Conservation (phyloP, 92 coral and sea anemone genomes). For the Palythoa grandis region DNA sequence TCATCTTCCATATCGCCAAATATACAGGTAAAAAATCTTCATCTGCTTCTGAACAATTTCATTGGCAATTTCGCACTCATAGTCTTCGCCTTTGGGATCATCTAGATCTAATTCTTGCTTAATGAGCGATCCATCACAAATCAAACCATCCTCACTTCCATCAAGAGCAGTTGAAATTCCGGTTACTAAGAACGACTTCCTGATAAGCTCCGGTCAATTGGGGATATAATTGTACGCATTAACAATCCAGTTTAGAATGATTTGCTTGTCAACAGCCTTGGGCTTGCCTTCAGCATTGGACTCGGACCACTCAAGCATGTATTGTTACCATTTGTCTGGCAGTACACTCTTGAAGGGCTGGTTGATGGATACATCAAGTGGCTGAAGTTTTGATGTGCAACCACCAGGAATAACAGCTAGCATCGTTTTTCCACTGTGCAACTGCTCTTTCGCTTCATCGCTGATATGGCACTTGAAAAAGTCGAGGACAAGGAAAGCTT, state of each 20-base stretch:
- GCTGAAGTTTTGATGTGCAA: no score
- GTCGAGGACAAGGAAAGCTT: constrained; percentile 8
- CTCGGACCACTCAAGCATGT: no score
- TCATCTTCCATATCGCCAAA: background rate
- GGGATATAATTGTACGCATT: no score
- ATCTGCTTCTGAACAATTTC: background rate
- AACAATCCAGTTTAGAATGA: no score
- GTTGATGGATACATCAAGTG: no score
- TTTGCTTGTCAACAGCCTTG: no score
- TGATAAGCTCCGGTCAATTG: background rate
- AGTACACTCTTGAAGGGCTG: no score
- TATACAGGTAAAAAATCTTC: background rate
- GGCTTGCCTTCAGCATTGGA: no score
- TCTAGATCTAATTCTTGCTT: background rate
- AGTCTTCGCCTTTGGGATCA: background rate
- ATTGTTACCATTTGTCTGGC: no score
- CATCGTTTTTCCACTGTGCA: no score
- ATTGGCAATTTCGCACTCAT: background rate
- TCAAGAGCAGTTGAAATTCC: background rate
- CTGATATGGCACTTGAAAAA: constrained; percentile 25
- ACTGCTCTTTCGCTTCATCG: background rate
- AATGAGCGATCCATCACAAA: background rate
- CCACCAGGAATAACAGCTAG: no score
- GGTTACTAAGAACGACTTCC: background rate
- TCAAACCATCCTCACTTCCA: background rate